These are phyloP conservation scores for Sebastes nivosus DNA, from an alignment of 2,797 vertebrate species.

Conservation along the genomic window DNA sequence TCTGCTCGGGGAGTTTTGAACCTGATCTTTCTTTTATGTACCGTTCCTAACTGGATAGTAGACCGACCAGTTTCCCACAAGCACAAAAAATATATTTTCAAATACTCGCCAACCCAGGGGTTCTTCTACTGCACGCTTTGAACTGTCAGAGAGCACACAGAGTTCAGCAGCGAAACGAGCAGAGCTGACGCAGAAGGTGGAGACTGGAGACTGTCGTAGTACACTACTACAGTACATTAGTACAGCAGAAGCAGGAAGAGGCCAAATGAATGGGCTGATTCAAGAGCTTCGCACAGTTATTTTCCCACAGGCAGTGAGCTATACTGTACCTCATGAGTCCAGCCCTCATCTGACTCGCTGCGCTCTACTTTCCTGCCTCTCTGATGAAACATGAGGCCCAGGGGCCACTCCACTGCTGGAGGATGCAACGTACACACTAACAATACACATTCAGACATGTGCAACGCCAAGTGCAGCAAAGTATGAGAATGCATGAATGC, in stretches of 20 bases:
- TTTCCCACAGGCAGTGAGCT: slow-evolving; percentile 58
- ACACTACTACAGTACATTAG: neutral
- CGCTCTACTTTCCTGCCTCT: slow-evolving; percentile 36
- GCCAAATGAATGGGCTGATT: slow-evolving; percentile 59
- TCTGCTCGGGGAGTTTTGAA: neutral
- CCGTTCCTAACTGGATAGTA: neutral
- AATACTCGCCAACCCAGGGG: neutral
- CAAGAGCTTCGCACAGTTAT: slow-evolving; percentile 51
- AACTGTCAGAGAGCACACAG: slow-evolving; percentile 4
- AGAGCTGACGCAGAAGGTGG: slow-evolving; percentile 4
- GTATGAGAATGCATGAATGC: neutral
- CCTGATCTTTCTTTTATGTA: neutral
- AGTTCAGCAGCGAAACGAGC: neutral
- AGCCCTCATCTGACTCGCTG: slow-evolving; percentile 56
- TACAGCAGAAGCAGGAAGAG: slow-evolving; percentile 16
- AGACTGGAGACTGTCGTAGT: slow-evolving; percentile 8
- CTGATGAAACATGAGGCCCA: slow-evolving; percentile 54
- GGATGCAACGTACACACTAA: slow-evolving; percentile 6
- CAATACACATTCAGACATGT: slow-evolving; percentile 23
- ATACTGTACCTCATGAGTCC: slow-evolving; percentile 57
- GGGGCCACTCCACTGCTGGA: slow-evolving; percentile 19
- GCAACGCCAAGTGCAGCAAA: neutral
- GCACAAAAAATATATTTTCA: neutral
- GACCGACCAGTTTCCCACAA: neutral
- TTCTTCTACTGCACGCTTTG: neutral